phyloP scores from a whole-genome alignment of 2,888 invertebrate genomes.

The Platycnemis pennipes region DNA sequence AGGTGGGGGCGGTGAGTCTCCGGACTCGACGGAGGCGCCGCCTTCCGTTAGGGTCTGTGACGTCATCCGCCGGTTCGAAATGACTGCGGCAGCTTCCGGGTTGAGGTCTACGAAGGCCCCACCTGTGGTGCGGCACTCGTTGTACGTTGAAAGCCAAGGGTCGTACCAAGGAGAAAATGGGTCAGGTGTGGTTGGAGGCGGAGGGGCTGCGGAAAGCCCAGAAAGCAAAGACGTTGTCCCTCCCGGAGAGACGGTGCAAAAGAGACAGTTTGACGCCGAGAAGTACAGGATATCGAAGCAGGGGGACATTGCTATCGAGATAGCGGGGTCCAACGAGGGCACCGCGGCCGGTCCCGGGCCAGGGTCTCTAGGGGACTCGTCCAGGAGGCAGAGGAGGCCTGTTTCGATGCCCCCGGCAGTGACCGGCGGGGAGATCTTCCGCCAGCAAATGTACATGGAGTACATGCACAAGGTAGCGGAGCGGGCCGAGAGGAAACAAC shows the following conservation, averaged over 20 bases:
- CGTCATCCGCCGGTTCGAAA: conserved; percentile 38
- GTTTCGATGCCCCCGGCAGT: conserved; percentile 77
- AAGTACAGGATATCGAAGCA: conserved; percentile 79
- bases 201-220: background rate
- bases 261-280: conserved; percentile 75
- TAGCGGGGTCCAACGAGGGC: conserved; percentile 67
- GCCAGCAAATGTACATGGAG: conserved; percentile 92
- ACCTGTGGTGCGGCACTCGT: background rate
- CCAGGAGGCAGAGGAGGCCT: conserved; percentile 72
- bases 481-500: conserved; percentile 88
- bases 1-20: background rate
- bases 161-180: background rate
- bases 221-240: background rate
- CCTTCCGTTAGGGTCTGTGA: background rate
- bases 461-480: conserved; percentile 90
- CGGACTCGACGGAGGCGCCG: background rate
- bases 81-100: conserved; percentile 32
- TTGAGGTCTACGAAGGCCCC: background rate
- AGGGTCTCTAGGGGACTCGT: conserved; percentile 71
- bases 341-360: conserved; percentile 64
- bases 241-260: background rate
- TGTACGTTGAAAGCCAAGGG: background rate
- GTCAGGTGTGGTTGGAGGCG: background rate
- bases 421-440: conserved; percentile 79
- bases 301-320: conserved; percentile 79